phyloP scores from a whole-genome alignment of 2,113 vertebrate species.

The Phalacrocorax aristotelis region DNA sequence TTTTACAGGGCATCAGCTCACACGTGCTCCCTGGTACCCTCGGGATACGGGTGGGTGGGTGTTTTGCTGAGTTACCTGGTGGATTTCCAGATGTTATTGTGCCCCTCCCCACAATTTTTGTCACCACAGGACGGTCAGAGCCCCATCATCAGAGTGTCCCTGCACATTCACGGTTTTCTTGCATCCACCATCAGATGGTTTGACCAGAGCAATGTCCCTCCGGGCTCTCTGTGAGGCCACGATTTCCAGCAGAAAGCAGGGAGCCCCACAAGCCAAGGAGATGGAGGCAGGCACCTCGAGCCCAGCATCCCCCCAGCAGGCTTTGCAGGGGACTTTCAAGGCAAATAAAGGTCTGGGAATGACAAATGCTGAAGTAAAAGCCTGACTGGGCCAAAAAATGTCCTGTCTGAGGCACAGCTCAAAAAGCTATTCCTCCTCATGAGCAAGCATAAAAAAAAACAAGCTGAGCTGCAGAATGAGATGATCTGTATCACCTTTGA shows the following conservation, averaged over 20 bases:
- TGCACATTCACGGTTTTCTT: background rate
- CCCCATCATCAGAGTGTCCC: background rate
- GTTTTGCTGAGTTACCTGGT: background rate
- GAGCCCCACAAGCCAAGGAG: background rate
- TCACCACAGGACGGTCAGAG: background rate
- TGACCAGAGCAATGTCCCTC: background rate
- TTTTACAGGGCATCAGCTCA: background rate
- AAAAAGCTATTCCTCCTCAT: background rate
- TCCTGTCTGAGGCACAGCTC: background rate
- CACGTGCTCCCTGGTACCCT: rapidly evolving
- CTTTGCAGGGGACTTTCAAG: background rate
- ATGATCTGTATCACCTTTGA: background rate
- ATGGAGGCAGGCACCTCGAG: background rate
- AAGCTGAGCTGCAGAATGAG: background rate
- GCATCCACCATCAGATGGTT: background rate
- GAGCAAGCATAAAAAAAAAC: background rate
- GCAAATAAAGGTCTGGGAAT: background rate
- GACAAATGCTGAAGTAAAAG: background rate
- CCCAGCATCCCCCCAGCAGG: background rate
- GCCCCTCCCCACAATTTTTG: background rate
- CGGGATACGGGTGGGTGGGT: rapidly evolving
- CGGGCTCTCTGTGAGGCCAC: background rate
- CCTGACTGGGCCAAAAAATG: background rate
- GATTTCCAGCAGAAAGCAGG: background rate
- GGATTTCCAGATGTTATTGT: background rate